These are phyloP conservation scores for Dichetophora obliterata DNA, from an alignment of 2,888 invertebrate genomes.

Conservation along the genomic window DNA sequence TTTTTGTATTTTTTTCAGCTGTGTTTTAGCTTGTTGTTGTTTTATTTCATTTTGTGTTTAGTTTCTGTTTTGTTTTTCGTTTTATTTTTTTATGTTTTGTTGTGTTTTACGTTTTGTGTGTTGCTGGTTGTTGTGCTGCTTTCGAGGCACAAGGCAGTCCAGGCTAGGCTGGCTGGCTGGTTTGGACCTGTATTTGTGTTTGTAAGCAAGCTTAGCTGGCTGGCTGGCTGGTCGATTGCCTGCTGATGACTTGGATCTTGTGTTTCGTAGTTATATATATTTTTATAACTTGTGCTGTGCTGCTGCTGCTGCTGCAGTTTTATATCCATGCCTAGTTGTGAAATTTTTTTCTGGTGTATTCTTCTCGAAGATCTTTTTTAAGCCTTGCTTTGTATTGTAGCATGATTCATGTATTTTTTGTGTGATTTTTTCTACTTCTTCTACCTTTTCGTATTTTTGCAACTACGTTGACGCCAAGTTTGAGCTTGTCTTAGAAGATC, in stretches of 20 bases:
- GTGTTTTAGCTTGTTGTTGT: conserved; percentile 51
- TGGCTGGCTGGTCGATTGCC: conserved; percentile 46
- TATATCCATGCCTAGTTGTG: conserved; percentile 48
- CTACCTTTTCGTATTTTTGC: conserved; percentile 37
- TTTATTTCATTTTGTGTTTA: conserved; percentile 80
- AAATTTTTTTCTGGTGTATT: conserved; percentile 44
- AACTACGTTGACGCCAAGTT: background rate
- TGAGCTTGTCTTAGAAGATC: conserved; percentile 32
- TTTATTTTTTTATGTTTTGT: conserved; percentile 24
- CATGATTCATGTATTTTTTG: conserved; percentile 46
- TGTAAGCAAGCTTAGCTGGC: conserved; percentile 33
- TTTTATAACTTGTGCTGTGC: conserved; percentile 39
- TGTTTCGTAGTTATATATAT: conserved; percentile 37
- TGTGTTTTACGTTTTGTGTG: conserved; percentile 47
- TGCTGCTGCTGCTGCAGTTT: conserved; percentile 46
- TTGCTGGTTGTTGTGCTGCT: conserved; percentile 50
- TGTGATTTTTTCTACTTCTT: conserved; percentile 39
- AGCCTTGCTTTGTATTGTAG: conserved; percentile 31
- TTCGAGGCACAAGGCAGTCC: conserved; percentile 42
- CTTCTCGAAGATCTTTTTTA: conserved; percentile 35
- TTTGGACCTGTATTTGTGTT: conserved; percentile 35
- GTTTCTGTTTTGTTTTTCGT: conserved; percentile 63
- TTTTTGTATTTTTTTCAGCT: conserved; percentile 52
- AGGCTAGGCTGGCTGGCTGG: conserved; percentile 30
- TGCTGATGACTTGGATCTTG: conserved; percentile 43